Base-by-base conservation (phyloP, 2,797 vertebrate species). In the Phylloscopus collybita region DNA sequence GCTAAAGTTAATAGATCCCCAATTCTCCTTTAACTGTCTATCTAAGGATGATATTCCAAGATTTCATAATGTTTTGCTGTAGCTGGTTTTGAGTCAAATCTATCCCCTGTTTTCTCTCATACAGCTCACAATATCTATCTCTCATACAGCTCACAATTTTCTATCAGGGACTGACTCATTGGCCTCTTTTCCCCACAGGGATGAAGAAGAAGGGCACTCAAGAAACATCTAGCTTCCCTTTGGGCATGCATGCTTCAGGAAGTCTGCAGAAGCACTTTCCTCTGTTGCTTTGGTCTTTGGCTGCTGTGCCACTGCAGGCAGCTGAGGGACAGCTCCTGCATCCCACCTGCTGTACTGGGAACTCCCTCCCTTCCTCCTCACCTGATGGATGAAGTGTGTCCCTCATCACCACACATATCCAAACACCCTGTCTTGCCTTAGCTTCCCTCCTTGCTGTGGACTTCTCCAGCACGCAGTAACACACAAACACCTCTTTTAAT, bases 1-100 rank as follows among this genome's bases (percentile, higher is more conserved):
- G 71, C 57, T 86, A n/a, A 96, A 96, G 75, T 87, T 91, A 96
- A 94, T 8, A 96, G 82, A 86, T 32, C 32, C 71, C 95, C 69
- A 87, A 78, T 86, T 90, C 45, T 42, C 76, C 54, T 91, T 95
- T 93, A 90, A 94, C 29, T 70, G 81, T 44, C 42, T 32, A 88
- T 95, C 73, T 79, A 76, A 87, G 65, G 65, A 85, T 67, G 81
- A 74, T 91, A 95, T 93, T 80, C 81, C 64, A 97, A 90, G 90
- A 96, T 91, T 89, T 96, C 25, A 8, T 56, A 86, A 45, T 69
- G 65, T 88, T 90, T 60, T 32, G 34, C 50, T 78, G 82, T 90
- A 92, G 79, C 51, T 64, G 69, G n/a, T 95, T 96, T 96, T 96
- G 92, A 93, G 88, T 92, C 36, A 60, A 90, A 90, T 81, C 90